These are phyloP conservation scores for Tetropium fuscum DNA, from an alignment of 2,888 invertebrate genomes.

Conservation along the genomic window DNA sequence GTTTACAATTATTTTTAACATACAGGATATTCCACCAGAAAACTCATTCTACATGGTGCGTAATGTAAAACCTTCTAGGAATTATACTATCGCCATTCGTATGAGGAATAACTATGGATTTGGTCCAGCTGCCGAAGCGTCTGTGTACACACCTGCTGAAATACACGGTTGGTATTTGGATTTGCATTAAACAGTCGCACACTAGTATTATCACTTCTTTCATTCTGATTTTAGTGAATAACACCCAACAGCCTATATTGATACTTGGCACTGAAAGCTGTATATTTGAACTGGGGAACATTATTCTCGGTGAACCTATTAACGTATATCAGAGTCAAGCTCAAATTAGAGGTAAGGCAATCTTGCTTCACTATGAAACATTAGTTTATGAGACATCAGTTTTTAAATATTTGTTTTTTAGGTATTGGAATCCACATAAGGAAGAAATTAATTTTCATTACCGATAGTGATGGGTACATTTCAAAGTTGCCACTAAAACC, in stretches of 20 bases:
- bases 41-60: slow-evolving; percentile 81
- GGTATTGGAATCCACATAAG: slow-evolving; percentile 85
- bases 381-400: too few relatives aligned
- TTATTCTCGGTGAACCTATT: slow-evolving; percentile 76
- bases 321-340: slow-evolving; percentile 73
- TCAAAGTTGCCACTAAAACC: slow-evolving; percentile 67
- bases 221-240: slow-evolving; percentile 69
- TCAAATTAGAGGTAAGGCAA: slow-evolving; percentile 64
- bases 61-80: slow-evolving; percentile 77
- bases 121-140: slow-evolving; percentile 77
- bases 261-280: slow-evolving; percentile 78
- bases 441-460: slow-evolving; percentile 79
- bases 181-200: not conserved
- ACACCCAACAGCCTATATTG: slow-evolving; percentile 76
- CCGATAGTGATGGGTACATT: slow-evolving; percentile 74
- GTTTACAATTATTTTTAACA: too few relatives aligned
- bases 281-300: slow-evolving; percentile 76
- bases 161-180: slow-evolving; percentile 70
- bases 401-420: slow-evolving; percentile 53
- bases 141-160: slow-evolving; percentile 76
- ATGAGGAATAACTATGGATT: slow-evolving; percentile 86
- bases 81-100: slow-evolving; percentile 82
- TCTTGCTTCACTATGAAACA: too few relatives aligned
- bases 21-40: slow-evolving; percentile 81
- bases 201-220: not conserved